Conservation (phyloP, 2,888 invertebrate species). For the Melieria picta region DNA sequence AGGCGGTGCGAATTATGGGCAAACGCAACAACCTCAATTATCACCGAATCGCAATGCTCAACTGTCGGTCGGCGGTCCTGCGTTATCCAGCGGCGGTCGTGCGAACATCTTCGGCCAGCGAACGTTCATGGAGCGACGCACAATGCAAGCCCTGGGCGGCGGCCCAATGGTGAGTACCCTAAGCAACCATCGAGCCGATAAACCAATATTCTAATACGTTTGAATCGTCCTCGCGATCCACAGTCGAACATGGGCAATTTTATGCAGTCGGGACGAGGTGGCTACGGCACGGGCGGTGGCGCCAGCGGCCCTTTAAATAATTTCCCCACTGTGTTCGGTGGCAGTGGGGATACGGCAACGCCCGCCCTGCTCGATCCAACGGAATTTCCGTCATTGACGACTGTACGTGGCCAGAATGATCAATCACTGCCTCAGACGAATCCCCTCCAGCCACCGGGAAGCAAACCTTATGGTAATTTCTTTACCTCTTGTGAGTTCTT, state of each 20-base stretch:
- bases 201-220: slow-evolving; percentile 6
- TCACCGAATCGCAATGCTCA: slow-evolving; percentile 71
- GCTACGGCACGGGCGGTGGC: slow-evolving; percentile 70
- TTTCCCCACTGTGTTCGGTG: slow-evolving; percentile 87
- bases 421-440: slow-evolving; percentile 81
- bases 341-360: slow-evolving; percentile 79
- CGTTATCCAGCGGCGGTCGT: slow-evolving; percentile 69
- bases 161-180: slow-evolving; percentile 63
- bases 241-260: slow-evolving; percentile 74
- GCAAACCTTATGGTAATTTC: slow-evolving; percentile 88
- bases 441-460: slow-evolving; percentile 88
- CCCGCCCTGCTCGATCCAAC: slow-evolving; percentile 90
- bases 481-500: slow-evolving; percentile 67
- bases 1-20: slow-evolving; percentile 67
- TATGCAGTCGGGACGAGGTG: slow-evolving; percentile 71
- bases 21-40: slow-evolving; percentile 69
- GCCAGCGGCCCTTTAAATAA: slow-evolving; percentile 73
- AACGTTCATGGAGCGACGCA: slow-evolving; percentile 81
- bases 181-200: background rate
- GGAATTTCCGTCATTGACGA: slow-evolving; percentile 91
- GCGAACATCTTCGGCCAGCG: slow-evolving; percentile 81
- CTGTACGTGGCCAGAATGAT: slow-evolving; percentile 82
- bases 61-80: slow-evolving; percentile 69
- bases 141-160: slow-evolving; percentile 67
- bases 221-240: background rate